Evolutionary conservation across 2,888 invertebrate genomes (phyloP), one percentile per base, ranked within the genome.

Genomic region (Silvanus unidentatus): DNA sequence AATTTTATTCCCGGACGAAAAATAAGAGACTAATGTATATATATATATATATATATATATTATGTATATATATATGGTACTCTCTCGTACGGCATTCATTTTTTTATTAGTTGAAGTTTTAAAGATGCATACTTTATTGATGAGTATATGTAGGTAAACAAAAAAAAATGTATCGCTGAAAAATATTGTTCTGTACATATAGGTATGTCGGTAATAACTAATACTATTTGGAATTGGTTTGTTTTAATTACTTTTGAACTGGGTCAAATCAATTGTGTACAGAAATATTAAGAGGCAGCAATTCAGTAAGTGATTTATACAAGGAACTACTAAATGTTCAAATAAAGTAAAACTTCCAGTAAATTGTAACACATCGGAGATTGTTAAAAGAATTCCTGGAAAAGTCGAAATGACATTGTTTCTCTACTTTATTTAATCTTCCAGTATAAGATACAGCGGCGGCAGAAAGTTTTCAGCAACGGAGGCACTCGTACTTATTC

Each of bases 371-470:
- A 40, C 43, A 44, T 42, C 43, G 32, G 38, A 36, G 45, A 40
- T 51, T 35, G 51, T 52, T 54, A 52, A 55, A 56, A 53, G 53
- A 57, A 55, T 52, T 50, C 48, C 41, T 40, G 30, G 40, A 43
- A 37, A 52, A 54, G 56, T 54, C 52, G 52, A 46, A 54, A 58
- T 52, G 56, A 54, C 61, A 59, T 58, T 62, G 58, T 60, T 62
- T 56, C 59, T 54, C 48, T 44, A 51, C 52, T 58, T 55, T 59
- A 59, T 59, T 62, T 60, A 60, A 58, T 60, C 57, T 57, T 52
- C 44, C 40, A 45, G 49, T 53, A 55, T 52, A 55, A 53, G 37
- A 37, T 37, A 37, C 37, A 58, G 54, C 53, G 52, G 52, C 52
- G 53, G 48, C 47, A 43, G 50, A 50, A 59, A 59, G 52, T 58